phyloP scores from a whole-genome alignment of 2,888 invertebrate species.

The Steinernema scapterisci region DNA sequence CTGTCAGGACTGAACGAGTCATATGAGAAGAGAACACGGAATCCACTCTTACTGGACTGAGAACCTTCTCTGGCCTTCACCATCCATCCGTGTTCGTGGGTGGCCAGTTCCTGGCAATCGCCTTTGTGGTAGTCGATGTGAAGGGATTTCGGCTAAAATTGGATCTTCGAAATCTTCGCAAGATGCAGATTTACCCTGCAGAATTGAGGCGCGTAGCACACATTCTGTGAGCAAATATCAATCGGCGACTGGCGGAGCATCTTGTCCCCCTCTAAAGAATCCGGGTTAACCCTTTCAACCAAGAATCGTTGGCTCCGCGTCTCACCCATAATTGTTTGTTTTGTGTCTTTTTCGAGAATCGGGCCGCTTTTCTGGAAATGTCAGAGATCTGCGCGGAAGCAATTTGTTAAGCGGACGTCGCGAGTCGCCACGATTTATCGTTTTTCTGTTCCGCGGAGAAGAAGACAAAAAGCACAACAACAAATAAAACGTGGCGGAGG shows the following conservation, averaged over 20 bases:
- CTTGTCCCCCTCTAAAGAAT: not conserved
- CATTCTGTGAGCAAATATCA: not conserved
- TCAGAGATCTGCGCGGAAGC: not conserved
- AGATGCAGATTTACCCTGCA: not conserved
- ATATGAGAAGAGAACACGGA: too few species aligned
- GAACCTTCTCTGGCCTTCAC: not conserved
- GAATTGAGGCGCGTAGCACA: not conserved
- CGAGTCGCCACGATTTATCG: too few species aligned
- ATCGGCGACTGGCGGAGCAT: not conserved
- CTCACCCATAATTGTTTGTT: slow-evolving; percentile 23
- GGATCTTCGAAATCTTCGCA: not conserved
- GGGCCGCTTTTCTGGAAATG: not conserved
- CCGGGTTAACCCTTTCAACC: too few species aligned
- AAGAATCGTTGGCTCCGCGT: too few species aligned
- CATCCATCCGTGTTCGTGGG: not conserved
- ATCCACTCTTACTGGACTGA: not conserved
- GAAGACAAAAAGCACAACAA: not conserved
- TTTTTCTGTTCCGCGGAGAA: not conserved
- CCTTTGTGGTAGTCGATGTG: not conserved
- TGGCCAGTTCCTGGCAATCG: not conserved
- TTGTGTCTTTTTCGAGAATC: not conserved
- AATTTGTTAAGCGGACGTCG: not conserved
- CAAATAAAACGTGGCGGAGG: not conserved
- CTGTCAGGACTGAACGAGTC: not conserved
- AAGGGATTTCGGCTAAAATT: not conserved